Conservation (phyloP, 2,888 invertebrate species). For the Galerucella calmariensis region DNA sequence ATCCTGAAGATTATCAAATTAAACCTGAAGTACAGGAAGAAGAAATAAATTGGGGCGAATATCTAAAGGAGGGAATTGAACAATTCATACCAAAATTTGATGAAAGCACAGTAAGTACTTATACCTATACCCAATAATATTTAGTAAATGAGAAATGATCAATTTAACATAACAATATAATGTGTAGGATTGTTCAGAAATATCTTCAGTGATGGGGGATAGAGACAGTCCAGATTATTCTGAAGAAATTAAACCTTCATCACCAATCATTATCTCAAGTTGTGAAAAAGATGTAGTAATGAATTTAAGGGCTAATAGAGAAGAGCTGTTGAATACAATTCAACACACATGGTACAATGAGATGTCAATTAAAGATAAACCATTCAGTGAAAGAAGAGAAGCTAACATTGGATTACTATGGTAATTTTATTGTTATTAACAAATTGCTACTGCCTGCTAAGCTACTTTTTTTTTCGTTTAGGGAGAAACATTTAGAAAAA, state of each 20-base stretch:
- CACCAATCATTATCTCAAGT: slow-evolving; percentile 42
- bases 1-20: slow-evolving; percentile 50
- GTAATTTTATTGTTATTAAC: slow-evolving; percentile 48
- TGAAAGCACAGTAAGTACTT: slow-evolving; percentile 48
- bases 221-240: slow-evolving; percentile 22
- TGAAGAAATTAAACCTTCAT: slow-evolving; percentile 8
- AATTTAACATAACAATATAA: neutral
- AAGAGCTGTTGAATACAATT: slow-evolving; percentile 53
- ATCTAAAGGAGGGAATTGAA: slow-evolving; percentile 65
- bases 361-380: slow-evolving; percentile 51
- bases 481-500: slow-evolving; percentile 57
- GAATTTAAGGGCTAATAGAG: slow-evolving; percentile 50
- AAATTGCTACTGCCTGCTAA: neutral
- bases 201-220: slow-evolving; percentile 39
- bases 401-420: slow-evolving; percentile 60
- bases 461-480: slow-evolving; percentile 39
- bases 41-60: slow-evolving; percentile 67
- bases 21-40: slow-evolving; percentile 58
- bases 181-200: slow-evolving; percentile 44
- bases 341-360: slow-evolving; percentile 59
- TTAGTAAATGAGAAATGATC: neutral
- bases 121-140: slow-evolving; percentile 8
- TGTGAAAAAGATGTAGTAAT: slow-evolving; percentile 46
- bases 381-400: slow-evolving; percentile 54
- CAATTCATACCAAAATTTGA: slow-evolving; percentile 49